A percentile compares a stretch with the other conserved stretches of the same genome.
Evolutionary conservation across 2,888 invertebrate species (phyloP).

Genomic region (Tillus elongatus): DNA sequence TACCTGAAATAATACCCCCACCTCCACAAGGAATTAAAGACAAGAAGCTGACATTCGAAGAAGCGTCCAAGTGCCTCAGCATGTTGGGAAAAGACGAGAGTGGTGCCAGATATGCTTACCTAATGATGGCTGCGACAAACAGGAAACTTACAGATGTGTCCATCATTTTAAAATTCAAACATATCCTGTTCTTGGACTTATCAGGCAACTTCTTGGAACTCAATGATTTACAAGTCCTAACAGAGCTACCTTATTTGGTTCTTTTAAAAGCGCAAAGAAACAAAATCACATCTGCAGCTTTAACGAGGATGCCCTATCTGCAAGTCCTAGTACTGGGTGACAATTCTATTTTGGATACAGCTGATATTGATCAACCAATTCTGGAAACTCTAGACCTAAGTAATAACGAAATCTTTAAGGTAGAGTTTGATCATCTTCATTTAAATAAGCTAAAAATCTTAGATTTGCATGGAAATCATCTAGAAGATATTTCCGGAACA

Average conservation of each 20-base stretch:
- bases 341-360: slow-evolving; percentile 46
- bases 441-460: slow-evolving; percentile 43
- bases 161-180: slow-evolving; percentile 44
- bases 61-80: slow-evolving; percentile 36
- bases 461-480: slow-evolving; percentile 47
- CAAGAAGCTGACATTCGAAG: slow-evolving; percentile 34
- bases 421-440: slow-evolving; percentile 22
- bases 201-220: slow-evolving; percentile 47
- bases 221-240: slow-evolving; percentile 44
- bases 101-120: slow-evolving; percentile 48
- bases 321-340: slow-evolving; percentile 51
- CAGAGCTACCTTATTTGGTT: slow-evolving; percentile 47
- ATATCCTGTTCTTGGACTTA: slow-evolving; percentile 50
- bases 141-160: slow-evolving; percentile 47
- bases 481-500: slow-evolving; percentile 41
- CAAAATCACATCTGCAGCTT: slow-evolving; percentile 41
- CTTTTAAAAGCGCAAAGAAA: slow-evolving; percentile 52
- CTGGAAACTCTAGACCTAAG: slow-evolving; percentile 50
- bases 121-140: slow-evolving; percentile 46
- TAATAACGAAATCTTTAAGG: slow-evolving; percentile 34
- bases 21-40: slow-evolving; percentile 29
- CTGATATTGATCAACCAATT: slow-evolving; percentile 47
- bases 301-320: slow-evolving; percentile 48
- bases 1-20: not conserved
- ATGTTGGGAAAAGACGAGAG: slow-evolving; percentile 40